A percentile compares a stretch with the other conserved stretches of the same genome.
phyloP scores from a whole-genome alignment of 2,888 invertebrate genomes.

The Eucriotettix oculatus region DNA sequence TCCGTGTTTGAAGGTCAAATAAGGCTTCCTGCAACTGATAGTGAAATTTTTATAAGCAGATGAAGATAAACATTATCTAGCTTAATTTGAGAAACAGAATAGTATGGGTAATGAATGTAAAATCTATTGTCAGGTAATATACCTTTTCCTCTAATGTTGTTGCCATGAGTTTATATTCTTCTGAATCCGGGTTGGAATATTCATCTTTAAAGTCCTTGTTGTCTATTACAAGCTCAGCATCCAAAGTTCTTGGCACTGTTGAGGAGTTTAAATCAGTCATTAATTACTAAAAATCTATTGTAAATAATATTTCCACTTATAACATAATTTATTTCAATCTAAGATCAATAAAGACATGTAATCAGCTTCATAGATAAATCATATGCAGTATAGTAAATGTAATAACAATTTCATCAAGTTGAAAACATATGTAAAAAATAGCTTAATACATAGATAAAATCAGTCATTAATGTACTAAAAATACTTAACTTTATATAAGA shows the following conservation, averaged over 20 bases:
- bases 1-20: constrained; percentile 32
- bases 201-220: constrained; percentile 43
- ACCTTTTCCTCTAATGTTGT: constrained; percentile 37
- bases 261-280: background rate
- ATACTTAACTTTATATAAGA: too few relatives aligned
- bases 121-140: too few relatives aligned
- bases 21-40: constrained; percentile 35
- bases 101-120: background rate
- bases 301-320: too few relatives aligned
- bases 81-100: background rate
- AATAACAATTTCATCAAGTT: too few relatives aligned
- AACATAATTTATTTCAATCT: too few relatives aligned
- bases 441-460: too few relatives aligned
- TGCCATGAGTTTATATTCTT: constrained; percentile 42
- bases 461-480: too few relatives aligned
- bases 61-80: background rate
- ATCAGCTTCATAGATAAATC: too few relatives aligned
- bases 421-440: too few relatives aligned
- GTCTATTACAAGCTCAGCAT: constrained; percentile 49
- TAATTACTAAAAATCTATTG: too few relatives aligned
- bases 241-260: constrained; percentile 49
- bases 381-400: too few relatives aligned
- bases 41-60: background rate
- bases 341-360: too few relatives aligned
- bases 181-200: constrained; percentile 40